Base-by-base conservation (phyloP, 2,888 invertebrate genomes). In the Pachycephus smyrnensis region DNA sequence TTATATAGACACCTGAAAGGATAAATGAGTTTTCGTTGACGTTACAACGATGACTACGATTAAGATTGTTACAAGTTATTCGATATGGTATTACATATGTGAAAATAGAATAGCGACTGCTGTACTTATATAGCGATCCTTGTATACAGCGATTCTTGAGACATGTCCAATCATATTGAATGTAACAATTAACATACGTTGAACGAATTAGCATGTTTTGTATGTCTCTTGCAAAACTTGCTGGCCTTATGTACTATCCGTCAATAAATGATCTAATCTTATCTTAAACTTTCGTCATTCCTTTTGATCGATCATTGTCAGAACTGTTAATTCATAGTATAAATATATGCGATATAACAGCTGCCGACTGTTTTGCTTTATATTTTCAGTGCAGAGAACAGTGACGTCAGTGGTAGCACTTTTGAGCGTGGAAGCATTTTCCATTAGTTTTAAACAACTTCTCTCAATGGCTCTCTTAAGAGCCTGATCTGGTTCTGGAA, bases 181-280 rank as follows among this genome's bases (percentile, higher is more conserved):
- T 55, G 40, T 55, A 55, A 55, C 23, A 55, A 55, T 55, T 55
- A 55, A 55, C 40, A 55, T 55, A 55, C 23, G 40, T 55, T 23
- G 23, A 55, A 55, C 40, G 40, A 55, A 55, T 55, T 55, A 55
- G 23, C 40, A 55, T 55, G 40, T 55, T 55, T 55, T 55, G 40
- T 15, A 32, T 30, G 71, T 33, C 31, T 69, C 71, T 71, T 71
- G 71, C 71, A 15, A 71, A 71, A 71, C 32, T 71, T 30, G 32
- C 23, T 71, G 71, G 71, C 32, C 31, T 71, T 71, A 71, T 71
- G 71, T 71, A 71, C 32, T 71, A 9, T 55, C 23, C 40, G 40
- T 71, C 30, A 71, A 71, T 71, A 71, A 71, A 71, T 11, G 12
- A 71, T 33, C 30, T 71, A 32, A 71, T 55, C 40, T 55, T 23